Percentiles rank a stretch among this genome's conserved stretches.
These are phyloP conservation scores for Dasyprocta punctata DNA, from an alignment of 2,113 vertebrate species.

Conservation along the genomic window DNA sequence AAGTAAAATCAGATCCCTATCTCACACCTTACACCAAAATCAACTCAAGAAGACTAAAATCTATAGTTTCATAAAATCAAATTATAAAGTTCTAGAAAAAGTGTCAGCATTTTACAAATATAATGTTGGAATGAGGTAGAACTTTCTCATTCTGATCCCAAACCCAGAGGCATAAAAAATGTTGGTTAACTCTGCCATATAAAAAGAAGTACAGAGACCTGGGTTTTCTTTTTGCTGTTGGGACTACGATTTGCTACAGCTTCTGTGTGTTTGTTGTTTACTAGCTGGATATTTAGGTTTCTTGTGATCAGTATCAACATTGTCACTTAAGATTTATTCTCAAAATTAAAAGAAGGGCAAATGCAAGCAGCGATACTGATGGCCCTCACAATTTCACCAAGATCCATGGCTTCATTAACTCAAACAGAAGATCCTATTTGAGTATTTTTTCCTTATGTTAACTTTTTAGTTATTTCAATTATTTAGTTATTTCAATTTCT, in stretches of 20 bases:
- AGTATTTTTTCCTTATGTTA: neutral
- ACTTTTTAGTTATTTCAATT: neutral
- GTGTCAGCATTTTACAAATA: neutral
- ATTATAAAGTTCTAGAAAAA: neutral
- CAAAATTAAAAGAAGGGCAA: neutral
- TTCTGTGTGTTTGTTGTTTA: neutral
- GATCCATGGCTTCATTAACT: neutral
- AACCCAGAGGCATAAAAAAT: neutral
- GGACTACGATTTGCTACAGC: neutral
- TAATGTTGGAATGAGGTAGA: neutral
- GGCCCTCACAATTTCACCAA: neutral
- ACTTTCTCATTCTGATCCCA: neutral
- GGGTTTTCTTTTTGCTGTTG: neutral
- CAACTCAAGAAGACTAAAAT: constrained; percentile 1
- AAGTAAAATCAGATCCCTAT: neutral
- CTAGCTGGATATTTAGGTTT: neutral
- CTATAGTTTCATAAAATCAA: constrained; percentile 3
- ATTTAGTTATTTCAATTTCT: neutral
- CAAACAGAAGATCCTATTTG: neutral
- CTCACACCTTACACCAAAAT: neutral
- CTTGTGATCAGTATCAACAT: neutral
- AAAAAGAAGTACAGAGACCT: neutral
- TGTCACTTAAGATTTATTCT: neutral
- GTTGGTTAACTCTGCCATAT: neutral
- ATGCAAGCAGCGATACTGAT: neutral